A percentile compares a stretch with the other conserved stretches of the same genome.
Evolutionary conservation across 1,140 invertebrate species (phyloP).

Genomic region (Achatina immaculata): DNA sequence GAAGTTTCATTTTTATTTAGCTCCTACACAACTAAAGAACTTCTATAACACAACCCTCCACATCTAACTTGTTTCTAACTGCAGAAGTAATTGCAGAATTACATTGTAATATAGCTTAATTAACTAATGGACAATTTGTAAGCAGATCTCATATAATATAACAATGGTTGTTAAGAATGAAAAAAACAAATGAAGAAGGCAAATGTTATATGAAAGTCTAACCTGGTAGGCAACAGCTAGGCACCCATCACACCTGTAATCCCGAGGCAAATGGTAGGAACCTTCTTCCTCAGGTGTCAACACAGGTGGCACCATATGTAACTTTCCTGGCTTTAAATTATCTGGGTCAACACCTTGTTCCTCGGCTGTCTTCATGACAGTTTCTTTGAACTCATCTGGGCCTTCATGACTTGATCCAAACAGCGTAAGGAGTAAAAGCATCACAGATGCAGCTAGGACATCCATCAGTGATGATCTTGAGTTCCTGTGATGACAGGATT

Average conservation of each 20-base stretch:
- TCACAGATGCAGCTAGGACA: neutral
- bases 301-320: slow-evolving; percentile 13
- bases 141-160: no score
- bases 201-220: neutral
- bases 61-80: no score
- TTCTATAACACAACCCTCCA: no score
- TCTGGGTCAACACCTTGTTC: slow-evolving; percentile 25
- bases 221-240: slow-evolving; percentile 16
- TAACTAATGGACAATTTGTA: no score
- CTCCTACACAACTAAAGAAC: no score
- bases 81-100: no score
- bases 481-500: no score
- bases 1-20: no score
- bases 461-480: no score
- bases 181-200: no score
- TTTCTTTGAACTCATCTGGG: neutral
- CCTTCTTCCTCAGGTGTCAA: slow-evolving; percentile 26
- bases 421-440: neutral
- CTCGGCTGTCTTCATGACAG: neutral
- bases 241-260: slow-evolving; percentile 24
- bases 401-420: slow-evolving; percentile 1
- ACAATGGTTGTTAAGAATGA: no score
- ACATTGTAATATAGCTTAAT: no score
- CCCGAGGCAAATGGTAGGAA: slow-evolving; percentile 3
- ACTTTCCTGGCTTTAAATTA: slow-evolving; percentile 20